Conservation (phyloP, 2,113 vertebrate species). For the Petaurus breviceps region DNA sequence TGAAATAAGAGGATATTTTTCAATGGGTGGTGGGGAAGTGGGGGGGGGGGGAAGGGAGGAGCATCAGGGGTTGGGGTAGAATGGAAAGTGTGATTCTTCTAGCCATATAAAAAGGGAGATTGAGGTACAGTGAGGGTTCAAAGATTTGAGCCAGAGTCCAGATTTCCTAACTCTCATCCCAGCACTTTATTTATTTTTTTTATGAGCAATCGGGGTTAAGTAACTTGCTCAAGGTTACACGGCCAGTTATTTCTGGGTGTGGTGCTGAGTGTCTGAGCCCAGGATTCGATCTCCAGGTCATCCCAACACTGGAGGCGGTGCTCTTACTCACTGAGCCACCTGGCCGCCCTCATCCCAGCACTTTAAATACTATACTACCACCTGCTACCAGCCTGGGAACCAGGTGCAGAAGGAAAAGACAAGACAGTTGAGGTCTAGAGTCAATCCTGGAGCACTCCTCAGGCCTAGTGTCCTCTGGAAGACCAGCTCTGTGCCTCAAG, state of each 20-base stretch:
- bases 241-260: too few relatives aligned
- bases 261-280: too few relatives aligned
- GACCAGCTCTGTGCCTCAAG: too few relatives aligned
- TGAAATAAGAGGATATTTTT: background rate
- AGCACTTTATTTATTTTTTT: too few relatives aligned
- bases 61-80: background rate
- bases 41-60: too few relatives aligned
- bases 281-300: too few relatives aligned
- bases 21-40: background rate
- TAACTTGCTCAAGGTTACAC: too few relatives aligned
- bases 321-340: too few relatives aligned
- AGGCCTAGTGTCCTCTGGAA: background rate
- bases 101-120: background rate
- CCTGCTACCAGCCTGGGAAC: background rate
- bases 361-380: background rate
- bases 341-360: background rate
- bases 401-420: background rate
- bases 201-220: too few relatives aligned
- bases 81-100: background rate
- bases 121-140: background rate
- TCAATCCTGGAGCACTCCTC: background rate
- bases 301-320: too few relatives aligned
- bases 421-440: background rate
- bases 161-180: background rate
- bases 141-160: background rate